These are phyloP conservation scores for Endomychus coccineus DNA, from an alignment of 2,888 invertebrate species.

Conservation along the genomic window DNA sequence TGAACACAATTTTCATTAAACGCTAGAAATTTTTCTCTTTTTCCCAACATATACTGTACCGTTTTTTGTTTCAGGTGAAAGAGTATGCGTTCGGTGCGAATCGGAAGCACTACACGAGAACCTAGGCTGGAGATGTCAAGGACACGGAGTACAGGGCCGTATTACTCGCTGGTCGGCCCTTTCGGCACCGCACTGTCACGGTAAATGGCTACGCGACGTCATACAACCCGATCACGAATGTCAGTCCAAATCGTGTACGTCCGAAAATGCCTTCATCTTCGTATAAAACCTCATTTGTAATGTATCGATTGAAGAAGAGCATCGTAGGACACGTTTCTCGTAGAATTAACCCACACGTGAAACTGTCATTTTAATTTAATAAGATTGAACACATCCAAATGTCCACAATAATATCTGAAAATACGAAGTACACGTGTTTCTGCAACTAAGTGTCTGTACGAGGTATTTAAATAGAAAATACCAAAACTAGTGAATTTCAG, in stretches of 20 bases:
- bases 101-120: conserved; percentile 69
- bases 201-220: conserved; percentile 68
- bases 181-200: conserved; percentile 80
- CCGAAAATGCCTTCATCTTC: conserved; percentile 38
- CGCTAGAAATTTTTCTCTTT: too few species aligned
- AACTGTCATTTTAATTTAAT: too few species aligned
- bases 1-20: too few species aligned
- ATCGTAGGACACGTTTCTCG: too few species aligned
- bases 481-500: too few species aligned
- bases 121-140: conserved; percentile 72
- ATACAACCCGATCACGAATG: conserved; percentile 35
- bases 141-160: conserved; percentile 71
- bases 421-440: too few species aligned
- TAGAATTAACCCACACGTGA: too few species aligned
- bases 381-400: too few species aligned
- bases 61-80: conserved; percentile 58
- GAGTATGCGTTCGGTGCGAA: conserved; percentile 77
- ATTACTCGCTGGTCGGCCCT: conserved; percentile 78
- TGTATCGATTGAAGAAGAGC: too few species aligned
- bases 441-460: too few species aligned
- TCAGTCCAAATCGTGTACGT: conserved; percentile 33
- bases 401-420: too few species aligned
- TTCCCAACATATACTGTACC: too few species aligned
- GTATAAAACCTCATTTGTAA: conserved; percentile 27
- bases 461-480: neutral